Conservation (phyloP, 2,113 vertebrate genomes). For the Leptosomus discolor region DNA sequence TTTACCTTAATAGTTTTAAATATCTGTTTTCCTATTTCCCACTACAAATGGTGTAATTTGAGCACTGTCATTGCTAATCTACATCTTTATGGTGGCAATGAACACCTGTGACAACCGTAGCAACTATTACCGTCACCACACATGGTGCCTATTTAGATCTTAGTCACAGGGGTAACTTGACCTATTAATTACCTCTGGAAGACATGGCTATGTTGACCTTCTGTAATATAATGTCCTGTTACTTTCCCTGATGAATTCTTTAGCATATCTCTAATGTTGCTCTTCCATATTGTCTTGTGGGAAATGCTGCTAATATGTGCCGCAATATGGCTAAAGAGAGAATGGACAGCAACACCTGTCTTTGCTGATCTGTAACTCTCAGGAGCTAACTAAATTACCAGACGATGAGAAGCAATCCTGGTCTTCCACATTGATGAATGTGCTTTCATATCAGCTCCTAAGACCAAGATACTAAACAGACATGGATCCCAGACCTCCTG, state of each 20-base stretch:
- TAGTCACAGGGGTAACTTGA: not conserved
- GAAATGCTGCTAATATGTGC: not conserved
- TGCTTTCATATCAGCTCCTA: not conserved
- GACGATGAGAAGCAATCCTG: not conserved
- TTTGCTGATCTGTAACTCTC: not conserved
- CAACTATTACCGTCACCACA: not conserved
- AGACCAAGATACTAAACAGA: not conserved
- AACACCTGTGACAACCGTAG: not conserved
- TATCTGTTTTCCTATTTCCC: not conserved
- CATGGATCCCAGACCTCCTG: not conserved
- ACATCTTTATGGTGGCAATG: not conserved
- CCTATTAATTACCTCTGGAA: not conserved
- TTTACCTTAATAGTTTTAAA: not conserved
- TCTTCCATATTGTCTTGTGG: not conserved
- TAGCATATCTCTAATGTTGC: not conserved
- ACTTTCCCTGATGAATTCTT: not conserved
- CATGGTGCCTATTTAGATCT: not conserved
- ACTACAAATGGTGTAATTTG: not conserved
- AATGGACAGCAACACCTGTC: not conserved
- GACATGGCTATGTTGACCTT: not conserved
- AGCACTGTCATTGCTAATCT: not conserved
- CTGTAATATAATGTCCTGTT: not conserved
- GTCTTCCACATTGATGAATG: not conserved
- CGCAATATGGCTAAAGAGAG: not conserved
- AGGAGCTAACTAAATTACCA: not conserved